Conservation (phyloP, 2,888 invertebrate genomes). For the Apotomis betuletana region DNA sequence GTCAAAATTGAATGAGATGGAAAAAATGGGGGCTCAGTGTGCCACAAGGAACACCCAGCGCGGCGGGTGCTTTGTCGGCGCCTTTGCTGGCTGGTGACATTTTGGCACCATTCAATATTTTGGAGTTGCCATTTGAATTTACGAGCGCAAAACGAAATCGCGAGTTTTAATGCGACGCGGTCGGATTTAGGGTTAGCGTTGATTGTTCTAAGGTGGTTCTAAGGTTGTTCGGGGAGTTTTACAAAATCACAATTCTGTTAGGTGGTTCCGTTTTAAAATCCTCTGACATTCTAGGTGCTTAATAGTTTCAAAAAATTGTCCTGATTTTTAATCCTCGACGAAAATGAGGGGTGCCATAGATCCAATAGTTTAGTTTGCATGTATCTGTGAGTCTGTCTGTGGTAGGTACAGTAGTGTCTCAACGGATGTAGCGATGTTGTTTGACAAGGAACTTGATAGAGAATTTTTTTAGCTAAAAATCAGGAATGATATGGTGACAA, state of each 20-base stretch:
- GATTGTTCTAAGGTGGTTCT: constrained; percentile 21
- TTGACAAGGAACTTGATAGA: no score
- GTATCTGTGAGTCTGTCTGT: no score
- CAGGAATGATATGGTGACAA: no score
- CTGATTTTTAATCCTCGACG: no score
- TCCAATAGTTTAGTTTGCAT: no score
- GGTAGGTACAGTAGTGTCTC: no score
- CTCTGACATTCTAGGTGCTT: no score
- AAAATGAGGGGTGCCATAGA: no score
- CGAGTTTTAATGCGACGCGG: constrained; percentile 54
- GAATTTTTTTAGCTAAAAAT: no score
- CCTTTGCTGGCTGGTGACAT: constrained; percentile 80
- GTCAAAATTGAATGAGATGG: constrained; percentile 83
- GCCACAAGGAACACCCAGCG: constrained; percentile 80
- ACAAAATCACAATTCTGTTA: neutral
- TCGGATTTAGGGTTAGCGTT: constrained; percentile 27
- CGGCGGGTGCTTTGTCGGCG: constrained; percentile 79
- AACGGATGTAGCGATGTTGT: no score
- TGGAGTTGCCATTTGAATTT: constrained; percentile 81
- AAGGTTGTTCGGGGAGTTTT: neutral
- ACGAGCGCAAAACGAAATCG: constrained; percentile 74
- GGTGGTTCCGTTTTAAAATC: neutral
- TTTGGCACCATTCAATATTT: constrained; percentile 84
- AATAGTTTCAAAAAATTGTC: no score
- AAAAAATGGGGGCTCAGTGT: constrained; percentile 80